Conservation (phyloP, 2,888 invertebrate genomes). For the Leucophenga maculata region DNA sequence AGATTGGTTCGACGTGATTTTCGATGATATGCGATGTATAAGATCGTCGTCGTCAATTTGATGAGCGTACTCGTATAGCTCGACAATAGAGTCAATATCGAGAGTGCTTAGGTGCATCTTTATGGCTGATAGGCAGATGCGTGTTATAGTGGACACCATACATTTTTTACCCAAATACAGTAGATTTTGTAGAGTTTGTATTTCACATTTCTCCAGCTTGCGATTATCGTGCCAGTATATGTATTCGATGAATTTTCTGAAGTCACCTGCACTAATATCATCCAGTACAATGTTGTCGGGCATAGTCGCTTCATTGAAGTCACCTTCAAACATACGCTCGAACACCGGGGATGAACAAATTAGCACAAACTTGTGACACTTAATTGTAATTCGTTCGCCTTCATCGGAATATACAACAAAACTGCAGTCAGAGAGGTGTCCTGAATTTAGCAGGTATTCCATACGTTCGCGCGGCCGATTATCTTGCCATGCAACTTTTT, state of each 20-base stretch:
- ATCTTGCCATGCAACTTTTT: not conserved
- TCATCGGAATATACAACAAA: constrained; percentile 39
- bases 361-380: constrained; percentile 49
- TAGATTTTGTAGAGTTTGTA: constrained; percentile 41
- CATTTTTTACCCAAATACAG: constrained; percentile 49
- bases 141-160: constrained; percentile 40
- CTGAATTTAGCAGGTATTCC: constrained; percentile 41
- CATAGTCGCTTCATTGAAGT: constrained; percentile 40
- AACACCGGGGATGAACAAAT: constrained; percentile 48
- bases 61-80: constrained; percentile 43
- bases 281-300: constrained; percentile 47
- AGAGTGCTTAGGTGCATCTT: constrained; percentile 28
- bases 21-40: constrained; percentile 23
- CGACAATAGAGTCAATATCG: constrained; percentile 34
- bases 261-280: constrained; percentile 44
- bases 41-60: constrained; percentile 40
- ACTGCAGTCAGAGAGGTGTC: constrained; percentile 49
- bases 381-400: constrained; percentile 36
- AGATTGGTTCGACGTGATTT: constrained; percentile 6
- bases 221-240: constrained; percentile 43
- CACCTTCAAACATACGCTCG: constrained; percentile 49
- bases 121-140: constrained; percentile 34
- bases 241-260: constrained; percentile 42
- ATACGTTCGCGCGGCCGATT: constrained; percentile 41
- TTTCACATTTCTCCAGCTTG: constrained; percentile 31